Base-by-base conservation (phyloP, 2,888 invertebrate species). In the Ichneumoninae sp. region DNA sequence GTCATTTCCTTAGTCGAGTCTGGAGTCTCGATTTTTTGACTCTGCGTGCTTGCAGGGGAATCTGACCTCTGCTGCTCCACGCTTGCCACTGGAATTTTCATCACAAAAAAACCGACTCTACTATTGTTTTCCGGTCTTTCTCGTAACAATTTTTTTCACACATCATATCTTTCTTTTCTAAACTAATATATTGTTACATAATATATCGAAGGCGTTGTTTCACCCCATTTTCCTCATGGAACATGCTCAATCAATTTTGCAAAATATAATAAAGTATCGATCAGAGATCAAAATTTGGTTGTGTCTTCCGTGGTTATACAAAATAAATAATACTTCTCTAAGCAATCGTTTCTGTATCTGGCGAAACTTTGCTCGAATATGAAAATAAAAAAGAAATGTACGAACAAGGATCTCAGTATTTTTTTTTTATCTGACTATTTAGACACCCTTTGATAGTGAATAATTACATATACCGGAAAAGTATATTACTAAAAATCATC, bases 11-110 rank as follows among this genome's bases (percentile, higher is more conserved):
- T 93, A 92, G 93, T 89, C 89, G 92, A 90, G 89, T 93, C 93
- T 89, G 92, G 91, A 90, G 90, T 93, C 91, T 93, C 93, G 89
- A 92, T 90, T 92, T 93, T 93, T 89, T 91, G 91, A 91, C 89
- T 93, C 91, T 92, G 92, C 87, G 91, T 91, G 89, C 91, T 93
- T 81, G 93, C 93, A 90, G 93, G 93, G 88, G 93, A 93, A 88
- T 93, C 93, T 89, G 93, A 93, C 89, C 93, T 92, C 91, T 93
- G 93, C 91, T 93, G 93, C 92, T 93, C 93, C 91, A 91, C 93
- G 89, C 92, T 93, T 89, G 93, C 93, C 93, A 93, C 93, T 93
- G 93, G 80, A 93, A 93, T 92, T 90, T 91, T 91, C 87, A 91
- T 88, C 85, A 92, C 87, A 90, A 85, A 88, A 85, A 88, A 90